Evolutionary conservation across 2,113 vertebrate species (phyloP).

Genomic region (Toxotes jaculatrix): DNA sequence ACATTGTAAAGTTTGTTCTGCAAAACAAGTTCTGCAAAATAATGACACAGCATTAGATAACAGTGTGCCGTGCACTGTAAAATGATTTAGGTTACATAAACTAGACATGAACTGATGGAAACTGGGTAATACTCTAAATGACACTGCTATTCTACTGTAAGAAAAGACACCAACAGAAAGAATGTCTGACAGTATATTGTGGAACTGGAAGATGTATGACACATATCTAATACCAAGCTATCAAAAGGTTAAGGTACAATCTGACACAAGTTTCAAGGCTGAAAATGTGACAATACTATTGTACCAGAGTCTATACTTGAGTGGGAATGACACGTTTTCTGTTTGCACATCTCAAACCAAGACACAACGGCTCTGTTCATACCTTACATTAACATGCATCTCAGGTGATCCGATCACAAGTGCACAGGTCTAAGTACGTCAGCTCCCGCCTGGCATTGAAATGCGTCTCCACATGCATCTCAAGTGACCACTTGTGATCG

Average conservation of each 20-base stretch:
- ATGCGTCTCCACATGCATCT: too few relatives aligned
- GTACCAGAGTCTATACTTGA: constrained; percentile 35
- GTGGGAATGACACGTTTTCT: constrained; percentile 29
- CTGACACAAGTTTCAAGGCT: constrained; percentile 10
- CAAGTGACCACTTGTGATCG: too few relatives aligned
- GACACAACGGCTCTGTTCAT: background rate
- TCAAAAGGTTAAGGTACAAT: constrained; percentile 12
- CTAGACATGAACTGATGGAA: background rate
- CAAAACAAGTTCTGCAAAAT: constrained; percentile 13
- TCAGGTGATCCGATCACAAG: too few relatives aligned
- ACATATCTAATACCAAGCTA: constrained; percentile 25
- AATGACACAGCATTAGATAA: background rate
- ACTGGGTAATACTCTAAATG: background rate
- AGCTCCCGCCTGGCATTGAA: too few relatives aligned
- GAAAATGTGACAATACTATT: constrained; percentile 49
- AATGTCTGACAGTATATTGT: background rate
- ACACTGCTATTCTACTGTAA: background rate
- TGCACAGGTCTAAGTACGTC: too few relatives aligned
- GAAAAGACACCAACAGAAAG: constrained; percentile 1
- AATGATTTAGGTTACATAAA: background rate
- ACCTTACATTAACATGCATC: too few relatives aligned
- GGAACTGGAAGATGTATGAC: background rate
- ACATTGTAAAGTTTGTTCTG: constrained; percentile 36
- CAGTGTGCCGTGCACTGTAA: background rate
- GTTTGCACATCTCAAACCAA: constrained; percentile 26